Evolutionary conservation across 2,113 vertebrate genomes (phyloP), one percentile per base, ranked within the genome.

Genomic region (Petrocephalus zakoni): DNA sequence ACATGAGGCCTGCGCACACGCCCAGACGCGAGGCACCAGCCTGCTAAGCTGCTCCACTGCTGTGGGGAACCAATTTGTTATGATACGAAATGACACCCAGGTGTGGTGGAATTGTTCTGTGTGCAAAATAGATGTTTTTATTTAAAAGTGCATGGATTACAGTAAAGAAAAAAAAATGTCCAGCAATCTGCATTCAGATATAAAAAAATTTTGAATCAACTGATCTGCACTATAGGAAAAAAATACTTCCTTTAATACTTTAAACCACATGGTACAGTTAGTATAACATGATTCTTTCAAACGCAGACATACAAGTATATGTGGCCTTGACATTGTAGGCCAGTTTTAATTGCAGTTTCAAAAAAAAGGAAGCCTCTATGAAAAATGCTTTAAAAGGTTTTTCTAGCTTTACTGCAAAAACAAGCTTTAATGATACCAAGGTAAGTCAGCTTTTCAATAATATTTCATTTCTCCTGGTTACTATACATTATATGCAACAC

Each of bases 321-420:
- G 61, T 68, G 61, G 29, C 61, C n/a, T 68, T 68, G 25, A 68
- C 13, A 52, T 25, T 85, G 22, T 0, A 85, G n/a, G 49, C 29
- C 21, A 85, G 10, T 52, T 85, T n/a, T 51, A 21, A 85, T 47
- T 0, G 46, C 29, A 86, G 53, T 15, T 53, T 53, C 49, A 56
- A 86, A 25, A 86, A 87, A 47, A n/a, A 72, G 46, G 52, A 47
- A 87, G 6, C 46, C 47, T 87, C 55, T 87, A 8, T 61, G 86
- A 46, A 87, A 47, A 87, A 6, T 17, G 19, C 47, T 46, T 47
- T 58, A 22, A 87, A 87, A 87, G 46, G 47, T 34, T 52, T 49
- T 87, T 87, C 5, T 17, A 17, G 34, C 13, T 42, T 42, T 78
- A 42, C 13, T 78, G 5, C 58, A 64, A 64, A 61, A 64, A 64